phyloP scores from a whole-genome alignment of 2,113 vertebrate species.

The Micronisus gabar region DNA sequence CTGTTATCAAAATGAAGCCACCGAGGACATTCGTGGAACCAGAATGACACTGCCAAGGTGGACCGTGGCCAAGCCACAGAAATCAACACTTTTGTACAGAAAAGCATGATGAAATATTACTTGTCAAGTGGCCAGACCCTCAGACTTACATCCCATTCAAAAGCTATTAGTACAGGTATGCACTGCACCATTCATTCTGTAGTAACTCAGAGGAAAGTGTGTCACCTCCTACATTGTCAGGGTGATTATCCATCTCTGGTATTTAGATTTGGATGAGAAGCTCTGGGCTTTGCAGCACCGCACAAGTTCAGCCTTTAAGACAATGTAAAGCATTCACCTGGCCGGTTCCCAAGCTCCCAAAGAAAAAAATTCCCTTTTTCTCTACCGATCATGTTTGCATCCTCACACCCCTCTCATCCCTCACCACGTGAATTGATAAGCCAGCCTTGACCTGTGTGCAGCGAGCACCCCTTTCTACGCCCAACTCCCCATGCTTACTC shows the following conservation, averaged over 20 bases:
- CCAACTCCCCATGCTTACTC: slow-evolving; percentile 79
- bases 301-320: not conserved
- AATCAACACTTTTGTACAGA: not conserved
- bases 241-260: not conserved
- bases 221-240: not conserved
- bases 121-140: not conserved
- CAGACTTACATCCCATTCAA: not conserved
- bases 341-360: not conserved
- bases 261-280: not conserved
- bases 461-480: accelerated
- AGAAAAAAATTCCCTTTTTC: not conserved
- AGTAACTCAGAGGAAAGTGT: not conserved
- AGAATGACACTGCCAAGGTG: not conserved
- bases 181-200: not conserved
- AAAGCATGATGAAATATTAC: not conserved
- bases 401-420: not conserved
- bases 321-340: not conserved
- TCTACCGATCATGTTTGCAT: accelerated
- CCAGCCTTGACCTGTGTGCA: not conserved
- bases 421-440: accelerated
- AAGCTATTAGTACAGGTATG: not conserved
- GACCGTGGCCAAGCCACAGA: not conserved
- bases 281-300: not conserved
- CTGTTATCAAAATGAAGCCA: not conserved
- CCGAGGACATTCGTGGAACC: not conserved